Evolutionary conservation across 2,113 vertebrate genomes (phyloP).

Genomic region (Acrocephalus kingi): DNA sequence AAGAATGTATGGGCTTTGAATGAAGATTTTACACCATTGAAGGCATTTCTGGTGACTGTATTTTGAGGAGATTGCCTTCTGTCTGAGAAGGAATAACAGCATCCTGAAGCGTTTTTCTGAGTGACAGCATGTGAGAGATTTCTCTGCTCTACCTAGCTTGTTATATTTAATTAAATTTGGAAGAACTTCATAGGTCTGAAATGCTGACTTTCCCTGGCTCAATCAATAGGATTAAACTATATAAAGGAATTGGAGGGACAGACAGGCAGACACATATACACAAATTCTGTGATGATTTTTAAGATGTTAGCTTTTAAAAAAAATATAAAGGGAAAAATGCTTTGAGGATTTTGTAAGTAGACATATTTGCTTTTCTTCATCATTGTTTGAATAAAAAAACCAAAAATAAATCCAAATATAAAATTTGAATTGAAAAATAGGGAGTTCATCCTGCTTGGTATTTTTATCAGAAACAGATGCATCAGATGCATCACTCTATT

Average conservation of each 20-base stretch:
- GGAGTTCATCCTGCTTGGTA: accelerated
- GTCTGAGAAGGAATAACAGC: neutral
- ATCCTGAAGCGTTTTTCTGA: neutral
- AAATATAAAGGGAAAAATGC: neutral
- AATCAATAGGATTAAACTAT: conserved; percentile 2
- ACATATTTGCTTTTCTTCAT: neutral
- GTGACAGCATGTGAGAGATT: neutral
- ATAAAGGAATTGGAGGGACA: neutral
- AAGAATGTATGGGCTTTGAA: accelerated
- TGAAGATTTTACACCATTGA: neutral
- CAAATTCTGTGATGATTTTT: neutral
- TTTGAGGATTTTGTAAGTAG: neutral
- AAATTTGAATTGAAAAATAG: neutral
- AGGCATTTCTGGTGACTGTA: neutral
- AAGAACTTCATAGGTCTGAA: neutral
- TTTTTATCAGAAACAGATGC: neutral
- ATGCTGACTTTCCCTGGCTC: neutral
- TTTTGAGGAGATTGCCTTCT: neutral
- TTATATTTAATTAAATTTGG: conserved; percentile 2
- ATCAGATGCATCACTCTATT: neutral
- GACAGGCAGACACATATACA: neutral
- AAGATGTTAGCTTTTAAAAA: neutral
- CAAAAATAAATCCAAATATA: neutral
- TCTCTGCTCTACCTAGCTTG: neutral
- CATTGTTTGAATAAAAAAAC: neutral